Evolutionary conservation across 2,888 invertebrate genomes (phyloP), one percentile per base, ranked within the genome.

Genomic region (Gryllus longicercus): DNA sequence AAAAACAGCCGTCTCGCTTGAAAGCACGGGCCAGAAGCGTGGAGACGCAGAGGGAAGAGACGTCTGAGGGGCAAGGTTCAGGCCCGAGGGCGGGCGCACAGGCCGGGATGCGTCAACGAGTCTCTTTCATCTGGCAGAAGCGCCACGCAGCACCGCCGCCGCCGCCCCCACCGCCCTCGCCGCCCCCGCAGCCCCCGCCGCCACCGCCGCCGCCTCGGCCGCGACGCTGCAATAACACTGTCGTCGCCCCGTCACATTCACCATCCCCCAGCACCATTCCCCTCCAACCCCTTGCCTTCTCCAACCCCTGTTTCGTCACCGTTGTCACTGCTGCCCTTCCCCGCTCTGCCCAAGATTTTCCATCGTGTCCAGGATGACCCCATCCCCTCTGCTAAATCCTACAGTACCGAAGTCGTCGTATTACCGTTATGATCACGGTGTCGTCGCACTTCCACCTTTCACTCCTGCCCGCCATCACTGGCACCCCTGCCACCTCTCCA

Each of bases 51-150:
- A 38, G 38, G 38, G 38, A 8, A 38, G 38, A 38, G 38, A 38
- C 38, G 38, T 38, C 38, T 5, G 38, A 38, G 38, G 38, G 38
- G 38, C 38, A 38, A 38, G 38, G 38, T 38, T 63, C 63, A 18
- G 16, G 63, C 63, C 63, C 12, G 14, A 38, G 16, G 63, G 63
- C 63, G 63, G 63, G 63, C 14, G 63, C n/a, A 4, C 63, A 63
- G 63, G 63, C n/a, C n/a, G 63, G 63, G n/a, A 63, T n/a, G 63
- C 63, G 63, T 63, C 63, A 63, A 63, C 63, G 63, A 63, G n/a
- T 63, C 63, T 63, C 63, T 63, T 63, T 63, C 63, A 63, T 63
- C 63, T 63, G n/a, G 63, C 63, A 18, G 63, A 63, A 63, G 63
- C 63, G 63, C 63, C 14, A 63, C 38, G 38, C 63, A 16, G 63